Evolutionary conservation across 2,888 invertebrate species (phyloP).

Genomic region (Lycocerus yunnanus): DNA sequence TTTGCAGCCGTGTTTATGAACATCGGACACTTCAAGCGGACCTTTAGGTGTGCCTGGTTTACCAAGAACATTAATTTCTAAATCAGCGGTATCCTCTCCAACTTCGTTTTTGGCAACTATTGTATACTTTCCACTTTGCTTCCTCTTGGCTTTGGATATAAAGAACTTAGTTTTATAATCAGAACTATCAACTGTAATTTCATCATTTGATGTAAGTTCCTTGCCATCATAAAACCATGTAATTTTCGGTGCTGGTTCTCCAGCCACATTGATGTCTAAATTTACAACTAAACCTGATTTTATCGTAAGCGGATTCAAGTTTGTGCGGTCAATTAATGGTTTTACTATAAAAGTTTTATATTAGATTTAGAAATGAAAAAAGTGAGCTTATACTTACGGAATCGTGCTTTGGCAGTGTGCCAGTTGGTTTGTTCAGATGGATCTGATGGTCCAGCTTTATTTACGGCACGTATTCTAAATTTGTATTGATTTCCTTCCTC

Average conservation of each 20-base stretch:
- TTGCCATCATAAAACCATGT: conserved; percentile 84
- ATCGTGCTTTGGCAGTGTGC: conserved; percentile 87
- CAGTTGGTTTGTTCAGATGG: conserved; percentile 91
- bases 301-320: conserved; percentile 80
- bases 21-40: conserved; percentile 84
- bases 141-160: conserved; percentile 79
- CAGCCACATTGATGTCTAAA: conserved; percentile 86
- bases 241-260: conserved; percentile 92
- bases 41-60: conserved; percentile 82
- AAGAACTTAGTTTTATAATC: conserved; percentile 92
- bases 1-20: conserved; percentile 91
- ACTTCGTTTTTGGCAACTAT: conserved; percentile 91
- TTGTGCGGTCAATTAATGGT: conserved; percentile 91
- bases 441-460: conserved; percentile 93
- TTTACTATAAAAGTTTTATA: conserved; percentile 68
- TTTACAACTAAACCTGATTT: conserved; percentile 88
- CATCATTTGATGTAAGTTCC: conserved; percentile 65
- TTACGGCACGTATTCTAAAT: conserved; percentile 91
- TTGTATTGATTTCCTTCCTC: conserved; percentile 96
- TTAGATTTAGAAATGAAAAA: not conserved
- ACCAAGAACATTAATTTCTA: conserved; percentile 83
- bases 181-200: conserved; percentile 76
- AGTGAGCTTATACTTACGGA: conserved; percentile 66
- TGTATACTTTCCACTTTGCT: conserved; percentile 84
- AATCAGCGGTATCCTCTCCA: conserved; percentile 89